Base-by-base conservation (phyloP, 2,797 vertebrate genomes). In the Tenualosa ilisha region DNA sequence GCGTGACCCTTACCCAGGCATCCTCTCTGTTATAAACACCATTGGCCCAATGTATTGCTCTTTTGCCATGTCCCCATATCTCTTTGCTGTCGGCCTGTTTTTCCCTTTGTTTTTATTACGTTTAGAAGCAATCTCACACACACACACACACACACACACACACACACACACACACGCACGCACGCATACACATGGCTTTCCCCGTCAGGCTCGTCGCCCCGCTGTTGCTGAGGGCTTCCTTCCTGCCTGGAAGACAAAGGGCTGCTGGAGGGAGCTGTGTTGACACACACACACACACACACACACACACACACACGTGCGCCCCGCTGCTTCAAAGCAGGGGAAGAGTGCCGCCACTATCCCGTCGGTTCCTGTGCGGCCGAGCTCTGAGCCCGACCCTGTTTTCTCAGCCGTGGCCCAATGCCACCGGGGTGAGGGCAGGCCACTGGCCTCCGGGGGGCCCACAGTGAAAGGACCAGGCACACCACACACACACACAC, bases 181-280 rank as follows among this genome's bases (percentile, higher is more conserved):
- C n/a, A n/a, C n/a, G n/a, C n/a, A 83, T 84, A 81, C 84, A 85
- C 88, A 83, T 84, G 56, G 81, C 81, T 37, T 0, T 92, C 93
- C 93, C 95, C 93, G 84, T 87, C 94, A 93, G 93, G 91, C 90
- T 93, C 83, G 90, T 94, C 94, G 93, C 94, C 93, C 93, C 96
- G 93, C 92, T 94, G 94, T 91, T 94, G 87, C 92, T 95, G 94
- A 96, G 92, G 90, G 94, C 95, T 96, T 97, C 96, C 96, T 97
- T 97, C 97, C 96, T 97, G 95, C 93, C 93, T 94, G 93, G 94
- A 93, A 95, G 94, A 97, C 95, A 96, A 96, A 96, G 95, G 96
- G 96, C 90, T 84, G 94, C 92, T 89, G 91, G 87, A 63, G 82
- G 65, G 61, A 65, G 61, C 24, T 9, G 12, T 17, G 51, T 53